phyloP scores from a whole-genome alignment of 2,113 vertebrate genomes.

The Paradoxurus hermaphroditus region DNA sequence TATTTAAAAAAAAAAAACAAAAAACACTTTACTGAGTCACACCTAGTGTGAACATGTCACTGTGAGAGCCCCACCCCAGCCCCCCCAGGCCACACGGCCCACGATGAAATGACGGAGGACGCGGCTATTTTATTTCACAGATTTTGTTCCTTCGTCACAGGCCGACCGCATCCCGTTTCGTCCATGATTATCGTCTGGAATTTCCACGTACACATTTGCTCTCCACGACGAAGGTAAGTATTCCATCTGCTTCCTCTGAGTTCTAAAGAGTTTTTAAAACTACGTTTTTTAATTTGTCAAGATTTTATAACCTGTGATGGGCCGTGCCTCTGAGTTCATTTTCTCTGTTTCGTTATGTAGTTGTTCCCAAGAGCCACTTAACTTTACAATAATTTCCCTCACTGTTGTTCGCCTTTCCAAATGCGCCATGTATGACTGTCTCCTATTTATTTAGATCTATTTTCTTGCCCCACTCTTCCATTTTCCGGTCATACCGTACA shows the following conservation, averaged over 20 bases:
- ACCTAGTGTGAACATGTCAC: slow-evolving; percentile 59
- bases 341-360: neutral
- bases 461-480: neutral
- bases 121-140: neutral
- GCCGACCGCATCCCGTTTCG: neutral
- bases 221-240: neutral
- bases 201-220: slow-evolving; percentile 37
- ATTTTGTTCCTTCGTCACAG: neutral
- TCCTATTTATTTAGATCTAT: neutral
- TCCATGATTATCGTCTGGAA: neutral
- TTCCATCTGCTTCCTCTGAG: slow-evolving; percentile 9
- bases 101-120: neutral
- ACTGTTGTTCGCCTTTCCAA: neutral
- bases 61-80: neutral
- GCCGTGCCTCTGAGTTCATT: neutral
- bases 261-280: slow-evolving; percentile 2
- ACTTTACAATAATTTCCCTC: neutral
- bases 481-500: neutral
- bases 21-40: slow-evolving; percentile 63
- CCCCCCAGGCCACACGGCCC: slow-evolving; percentile 7
- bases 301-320: neutral
- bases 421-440: neutral
- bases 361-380: neutral
- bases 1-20: neutral
- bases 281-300: slow-evolving; percentile 1